phyloP scores from a whole-genome alignment of 1,140 invertebrate genomes.

The Onthophagus taurus region DNA sequence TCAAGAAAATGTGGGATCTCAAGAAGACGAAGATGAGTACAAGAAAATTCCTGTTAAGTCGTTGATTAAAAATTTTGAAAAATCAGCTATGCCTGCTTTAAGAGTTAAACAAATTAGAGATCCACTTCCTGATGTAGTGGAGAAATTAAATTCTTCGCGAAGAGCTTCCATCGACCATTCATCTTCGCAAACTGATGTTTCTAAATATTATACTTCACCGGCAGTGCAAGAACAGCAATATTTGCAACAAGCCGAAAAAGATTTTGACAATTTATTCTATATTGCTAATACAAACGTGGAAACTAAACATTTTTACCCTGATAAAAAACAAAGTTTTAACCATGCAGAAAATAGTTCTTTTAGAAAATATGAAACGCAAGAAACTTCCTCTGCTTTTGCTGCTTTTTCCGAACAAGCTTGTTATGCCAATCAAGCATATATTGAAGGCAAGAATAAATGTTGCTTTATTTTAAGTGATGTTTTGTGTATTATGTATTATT shows the following conservation, averaged over 20 bases:
- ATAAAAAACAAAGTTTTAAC: slow-evolving; percentile 21
- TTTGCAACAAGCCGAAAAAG: slow-evolving; percentile 23
- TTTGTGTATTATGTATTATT: not conserved
- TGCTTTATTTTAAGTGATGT: slow-evolving; percentile 20
- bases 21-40: slow-evolving; percentile 40
- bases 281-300: slow-evolving; percentile 23
- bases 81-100: slow-evolving; percentile 45
- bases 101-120: slow-evolving; percentile 46
- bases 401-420: slow-evolving; percentile 39
- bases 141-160: slow-evolving; percentile 2
- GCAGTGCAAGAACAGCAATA: not conserved
- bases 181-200: slow-evolving; percentile 4
- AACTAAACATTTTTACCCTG: slow-evolving; percentile 16
- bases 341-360: slow-evolving; percentile 34
- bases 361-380: slow-evolving; percentile 23
- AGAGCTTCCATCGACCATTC: slow-evolving; percentile 1
- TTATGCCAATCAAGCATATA: slow-evolving; percentile 40
- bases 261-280: slow-evolving; percentile 29
- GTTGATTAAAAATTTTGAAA: slow-evolving; percentile 54
- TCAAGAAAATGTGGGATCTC: not conserved
- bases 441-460: slow-evolving; percentile 32
- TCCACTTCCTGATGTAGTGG: slow-evolving; percentile 28
- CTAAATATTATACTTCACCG: not conserved
- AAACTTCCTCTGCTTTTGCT: too few species aligned
- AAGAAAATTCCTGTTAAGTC: slow-evolving; percentile 52